Evolutionary conservation across 2,113 vertebrate genomes (phyloP).

Genomic region (Leucoraja erinaceus): DNA sequence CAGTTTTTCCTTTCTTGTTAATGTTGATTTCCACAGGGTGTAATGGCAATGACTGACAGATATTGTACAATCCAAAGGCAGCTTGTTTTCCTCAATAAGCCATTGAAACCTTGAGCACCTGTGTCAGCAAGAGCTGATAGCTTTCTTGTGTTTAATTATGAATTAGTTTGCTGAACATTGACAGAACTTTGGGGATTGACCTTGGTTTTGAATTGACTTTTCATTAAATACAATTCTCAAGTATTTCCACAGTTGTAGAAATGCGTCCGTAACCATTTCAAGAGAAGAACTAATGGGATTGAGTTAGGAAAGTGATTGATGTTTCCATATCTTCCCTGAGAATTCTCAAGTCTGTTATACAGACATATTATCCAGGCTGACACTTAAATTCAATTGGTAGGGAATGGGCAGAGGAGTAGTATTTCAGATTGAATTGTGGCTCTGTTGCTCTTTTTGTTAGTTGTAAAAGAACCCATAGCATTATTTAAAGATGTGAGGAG

Average conservation of each 20-base stretch:
- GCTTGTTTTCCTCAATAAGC: neutral
- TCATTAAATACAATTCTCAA: constrained; percentile 12
- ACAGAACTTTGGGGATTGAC: neutral
- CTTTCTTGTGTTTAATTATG: neutral
- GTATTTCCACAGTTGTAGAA: neutral
- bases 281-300: neutral
- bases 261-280: neutral
- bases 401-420: neutral
- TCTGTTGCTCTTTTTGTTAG: neutral
- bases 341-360: neutral
- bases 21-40: neutral
- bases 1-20: neutral
- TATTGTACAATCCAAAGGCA: neutral
- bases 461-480: neutral
- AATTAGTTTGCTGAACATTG: constrained; percentile 8
- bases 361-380: neutral
- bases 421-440: neutral
- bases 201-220: neutral
- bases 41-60: neutral
- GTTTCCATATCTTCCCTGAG: neutral
- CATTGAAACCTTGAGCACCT: neutral
- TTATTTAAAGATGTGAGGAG: neutral
- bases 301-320: neutral
- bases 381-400: neutral
- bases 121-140: neutral